Percentiles rank a stretch among this genome's conserved stretches.
Evolutionary conservation across 2,113 vertebrate species (phyloP).

Genomic region (Sclerurus mexicanus): DNA sequence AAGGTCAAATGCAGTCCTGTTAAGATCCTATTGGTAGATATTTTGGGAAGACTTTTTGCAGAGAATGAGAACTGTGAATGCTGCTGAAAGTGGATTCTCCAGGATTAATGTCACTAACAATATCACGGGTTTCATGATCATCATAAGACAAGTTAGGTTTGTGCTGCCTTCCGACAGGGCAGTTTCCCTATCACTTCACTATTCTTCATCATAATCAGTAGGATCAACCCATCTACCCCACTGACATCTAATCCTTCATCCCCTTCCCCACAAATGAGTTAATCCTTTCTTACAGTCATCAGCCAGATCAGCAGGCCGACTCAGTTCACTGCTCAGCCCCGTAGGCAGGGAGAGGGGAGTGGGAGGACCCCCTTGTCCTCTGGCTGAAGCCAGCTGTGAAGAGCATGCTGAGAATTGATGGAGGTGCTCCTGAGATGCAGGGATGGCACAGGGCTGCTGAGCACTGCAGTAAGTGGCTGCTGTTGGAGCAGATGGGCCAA

Average conservation of each 20-base stretch:
- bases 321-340: background rate
- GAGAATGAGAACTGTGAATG: background rate
- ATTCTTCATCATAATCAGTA: background rate
- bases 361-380: background rate
- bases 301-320: background rate
- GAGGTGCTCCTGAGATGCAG: background rate
- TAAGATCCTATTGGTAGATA: background rate
- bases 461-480: background rate
- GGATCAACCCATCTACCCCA: background rate
- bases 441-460: background rate
- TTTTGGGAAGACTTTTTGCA: background rate
- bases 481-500: conserved; percentile 6
- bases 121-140: background rate
- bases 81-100: background rate
- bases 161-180: background rate
- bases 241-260: background rate
- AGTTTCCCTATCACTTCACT: background rate
- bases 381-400: conserved; percentile 14
- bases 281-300: background rate
- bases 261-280: background rate
- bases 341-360: background rate
- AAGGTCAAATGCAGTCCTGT: background rate
- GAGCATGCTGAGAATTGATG: background rate
- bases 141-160: background rate
- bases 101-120: background rate